These are phyloP conservation scores for Eretmochelys imbricata DNA, from an alignment of 2,113 vertebrate genomes.

Conservation along the genomic window DNA sequence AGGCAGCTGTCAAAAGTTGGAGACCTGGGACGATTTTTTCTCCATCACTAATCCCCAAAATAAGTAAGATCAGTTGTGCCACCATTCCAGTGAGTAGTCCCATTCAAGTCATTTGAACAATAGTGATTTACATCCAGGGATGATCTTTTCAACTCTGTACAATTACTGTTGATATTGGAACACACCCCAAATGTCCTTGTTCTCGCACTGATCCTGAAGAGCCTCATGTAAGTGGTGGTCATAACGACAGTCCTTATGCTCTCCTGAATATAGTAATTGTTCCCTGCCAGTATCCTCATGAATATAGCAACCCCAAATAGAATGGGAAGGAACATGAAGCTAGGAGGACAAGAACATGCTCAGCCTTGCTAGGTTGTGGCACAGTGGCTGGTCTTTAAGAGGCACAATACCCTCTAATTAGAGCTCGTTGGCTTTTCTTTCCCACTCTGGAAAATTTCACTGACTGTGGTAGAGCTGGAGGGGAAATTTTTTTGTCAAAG, in stretches of 20 bases:
- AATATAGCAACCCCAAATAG: background rate
- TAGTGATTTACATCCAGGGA: background rate
- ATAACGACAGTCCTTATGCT: background rate
- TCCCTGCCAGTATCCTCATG: background rate
- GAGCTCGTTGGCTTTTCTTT: background rate
- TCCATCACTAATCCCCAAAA: background rate
- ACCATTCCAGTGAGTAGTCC: background rate
- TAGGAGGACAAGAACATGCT: background rate
- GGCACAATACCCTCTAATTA: background rate
- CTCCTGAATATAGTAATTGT: background rate
- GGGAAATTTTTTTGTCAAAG: background rate
- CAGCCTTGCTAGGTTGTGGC: background rate
- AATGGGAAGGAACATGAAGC: background rate
- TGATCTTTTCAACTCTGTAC: background rate
- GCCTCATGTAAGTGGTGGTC: background rate
- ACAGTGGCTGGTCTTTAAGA: background rate
- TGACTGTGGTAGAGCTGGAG: background rate
- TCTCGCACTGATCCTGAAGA: background rate
- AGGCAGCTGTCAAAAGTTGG: fast-evolving
- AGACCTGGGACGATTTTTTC: background rate
- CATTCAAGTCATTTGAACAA: background rate
- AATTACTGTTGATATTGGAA: background rate
- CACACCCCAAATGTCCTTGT: background rate
- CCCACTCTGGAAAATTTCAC: background rate
- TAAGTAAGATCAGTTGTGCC: background rate